A percentile compares a stretch with the other conserved stretches of the same genome.
phyloP scores from a whole-genome alignment of 2,888 invertebrate species.

The Amphiduros pacificus region DNA sequence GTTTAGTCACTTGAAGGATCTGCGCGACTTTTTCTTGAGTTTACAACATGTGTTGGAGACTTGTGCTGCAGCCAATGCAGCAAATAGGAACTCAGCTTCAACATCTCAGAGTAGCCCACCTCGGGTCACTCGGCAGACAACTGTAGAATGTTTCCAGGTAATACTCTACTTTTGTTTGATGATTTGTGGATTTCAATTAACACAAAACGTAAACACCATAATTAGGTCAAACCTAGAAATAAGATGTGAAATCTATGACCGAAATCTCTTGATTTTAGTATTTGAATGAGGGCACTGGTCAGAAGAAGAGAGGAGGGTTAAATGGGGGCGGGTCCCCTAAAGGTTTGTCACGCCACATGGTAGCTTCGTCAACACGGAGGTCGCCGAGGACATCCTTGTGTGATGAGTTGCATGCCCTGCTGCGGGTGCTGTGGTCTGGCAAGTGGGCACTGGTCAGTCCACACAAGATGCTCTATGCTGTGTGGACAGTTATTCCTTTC shows the following conservation, averaged over 20 bases:
- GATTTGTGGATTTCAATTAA: no score
- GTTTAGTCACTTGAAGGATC: slow-evolving; percentile 41
- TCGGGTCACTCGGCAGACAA: slow-evolving; percentile 34
- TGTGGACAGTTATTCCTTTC: slow-evolving; percentile 55
- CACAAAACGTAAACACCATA: no score
- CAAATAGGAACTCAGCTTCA: neutral
- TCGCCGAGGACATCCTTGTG: slow-evolving; percentile 46
- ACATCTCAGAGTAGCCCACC: neutral
- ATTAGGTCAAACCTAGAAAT: no score
- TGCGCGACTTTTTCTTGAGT: slow-evolving; percentile 42
- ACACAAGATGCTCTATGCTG: slow-evolving; percentile 53
- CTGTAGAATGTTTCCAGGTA: slow-evolving; percentile 49
- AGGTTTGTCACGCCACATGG: neutral
- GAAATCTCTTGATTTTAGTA: no score
- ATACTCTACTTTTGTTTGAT: no score
- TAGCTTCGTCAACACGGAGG: no score
- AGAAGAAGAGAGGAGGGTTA: slow-evolving; percentile 17
- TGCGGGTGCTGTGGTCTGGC: slow-evolving; percentile 58
- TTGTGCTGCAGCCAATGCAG: no score
- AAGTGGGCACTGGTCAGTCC: slow-evolving; percentile 57
- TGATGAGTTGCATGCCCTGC: slow-evolving; percentile 52
- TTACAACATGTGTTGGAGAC: slow-evolving; percentile 16
- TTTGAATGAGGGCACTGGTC: no score
- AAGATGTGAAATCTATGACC: no score
- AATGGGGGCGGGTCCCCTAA: slow-evolving; percentile 10